Conservation (phyloP, 2,888 invertebrate species). For the Silvanus unidentatus region DNA sequence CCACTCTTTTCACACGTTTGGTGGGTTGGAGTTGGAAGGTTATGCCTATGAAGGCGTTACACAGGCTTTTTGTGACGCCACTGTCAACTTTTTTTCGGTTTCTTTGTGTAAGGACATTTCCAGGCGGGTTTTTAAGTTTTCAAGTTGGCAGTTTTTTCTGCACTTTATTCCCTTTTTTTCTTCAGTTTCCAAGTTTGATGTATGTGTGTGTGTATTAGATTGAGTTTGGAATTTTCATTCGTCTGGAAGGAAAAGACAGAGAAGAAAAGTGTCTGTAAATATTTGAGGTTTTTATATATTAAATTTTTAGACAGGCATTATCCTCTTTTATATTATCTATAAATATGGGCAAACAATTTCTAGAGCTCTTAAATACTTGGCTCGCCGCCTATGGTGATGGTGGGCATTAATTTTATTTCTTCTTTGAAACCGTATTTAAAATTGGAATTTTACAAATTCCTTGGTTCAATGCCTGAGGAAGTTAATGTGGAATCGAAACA, state of each 20-base stretch:
- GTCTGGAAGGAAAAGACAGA: constrained; percentile 1
- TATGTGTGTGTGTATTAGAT: neutral
- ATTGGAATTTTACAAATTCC: no score
- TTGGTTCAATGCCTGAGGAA: no score
- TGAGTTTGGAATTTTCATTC: constrained; percentile 3
- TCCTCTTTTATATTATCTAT: no score
- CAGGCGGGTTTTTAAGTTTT: constrained; percentile 6
- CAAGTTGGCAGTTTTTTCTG: constrained; percentile 1
- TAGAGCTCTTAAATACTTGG: no score
- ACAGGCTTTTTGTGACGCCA: constrained; percentile 41
- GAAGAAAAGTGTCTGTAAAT: constrained; percentile 1
- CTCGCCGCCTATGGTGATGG: no score
- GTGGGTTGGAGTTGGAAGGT: constrained; percentile 45
- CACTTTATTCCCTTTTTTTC: neutral
- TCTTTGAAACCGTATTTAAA: no score
- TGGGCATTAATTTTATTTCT: no score
- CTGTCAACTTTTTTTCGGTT: constrained; percentile 11
- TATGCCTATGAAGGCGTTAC: constrained; percentile 45
- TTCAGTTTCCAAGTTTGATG: constrained; percentile 1
- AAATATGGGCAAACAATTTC: no score
- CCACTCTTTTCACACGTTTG: constrained; percentile 46
- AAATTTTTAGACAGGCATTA: no score
- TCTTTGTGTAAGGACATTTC: constrained; percentile 20
- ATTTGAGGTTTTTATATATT: constrained; percentile 1
- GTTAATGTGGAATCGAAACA: no score